These are phyloP conservation scores for Polymixis lichenea DNA, from an alignment of 2,888 invertebrate species.

Conservation along the genomic window DNA sequence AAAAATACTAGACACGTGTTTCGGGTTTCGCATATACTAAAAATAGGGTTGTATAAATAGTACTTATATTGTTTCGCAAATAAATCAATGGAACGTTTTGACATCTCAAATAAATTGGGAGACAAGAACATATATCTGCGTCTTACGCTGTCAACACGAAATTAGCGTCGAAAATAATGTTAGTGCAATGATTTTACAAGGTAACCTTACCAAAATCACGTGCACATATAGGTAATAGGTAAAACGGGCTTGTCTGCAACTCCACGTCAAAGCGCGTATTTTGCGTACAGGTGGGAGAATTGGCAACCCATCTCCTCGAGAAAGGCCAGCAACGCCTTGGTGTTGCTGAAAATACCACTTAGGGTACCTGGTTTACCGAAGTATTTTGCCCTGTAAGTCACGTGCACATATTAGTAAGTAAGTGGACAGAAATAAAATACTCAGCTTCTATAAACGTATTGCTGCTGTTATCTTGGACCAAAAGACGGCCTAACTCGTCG, in stretches of 20 bases:
- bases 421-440: not conserved
- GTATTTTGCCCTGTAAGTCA: too few relatives aligned
- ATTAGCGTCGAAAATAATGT: constrained; percentile 21
- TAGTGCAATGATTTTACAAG: constrained; percentile 33
- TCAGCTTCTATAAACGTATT: not conserved
- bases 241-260: too few relatives aligned
- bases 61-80: not conserved
- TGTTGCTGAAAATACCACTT: too few relatives aligned
- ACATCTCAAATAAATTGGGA: constrained; percentile 24
- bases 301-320: too few relatives aligned
- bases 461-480: not conserved
- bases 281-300: too few relatives aligned
- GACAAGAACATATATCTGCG: not conserved
- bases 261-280: too few relatives aligned
- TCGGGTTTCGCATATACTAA: too few relatives aligned
- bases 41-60: not conserved
- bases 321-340: too few relatives aligned
- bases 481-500: not conserved
- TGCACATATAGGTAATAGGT: not conserved
- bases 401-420: not conserved
- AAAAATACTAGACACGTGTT: too few relatives aligned
- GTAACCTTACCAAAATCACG: constrained; percentile 4
- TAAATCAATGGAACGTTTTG: constrained; percentile 39
- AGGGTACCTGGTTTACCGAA: too few relatives aligned
- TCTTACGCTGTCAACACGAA: constrained; percentile 18